Evolutionary conservation across 2,888 invertebrate species (phyloP).

Genomic region (Aelia acuminata): DNA sequence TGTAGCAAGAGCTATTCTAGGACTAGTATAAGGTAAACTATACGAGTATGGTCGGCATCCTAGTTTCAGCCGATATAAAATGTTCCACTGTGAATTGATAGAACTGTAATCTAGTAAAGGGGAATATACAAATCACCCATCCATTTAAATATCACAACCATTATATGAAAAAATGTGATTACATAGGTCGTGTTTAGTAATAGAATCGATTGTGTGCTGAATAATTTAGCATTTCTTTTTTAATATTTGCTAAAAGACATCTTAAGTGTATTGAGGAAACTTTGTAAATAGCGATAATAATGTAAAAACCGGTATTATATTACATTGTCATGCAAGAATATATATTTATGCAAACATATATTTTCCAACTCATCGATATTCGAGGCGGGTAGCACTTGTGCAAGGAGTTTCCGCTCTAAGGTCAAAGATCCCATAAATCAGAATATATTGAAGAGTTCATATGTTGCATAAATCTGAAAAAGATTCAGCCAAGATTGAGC

Average conservation of each 20-base stretch:
- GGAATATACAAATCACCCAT: not conserved
- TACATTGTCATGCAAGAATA: not conserved
- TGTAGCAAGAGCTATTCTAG: not conserved
- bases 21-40: not conserved
- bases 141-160: not conserved
- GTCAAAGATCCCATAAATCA: not conserved
- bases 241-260: not conserved
- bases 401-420: not conserved
- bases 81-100: not conserved
- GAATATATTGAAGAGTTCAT: not conserved
- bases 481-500: no score
- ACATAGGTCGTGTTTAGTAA: not conserved
- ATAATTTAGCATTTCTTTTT: not conserved
- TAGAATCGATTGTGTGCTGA: not conserved
- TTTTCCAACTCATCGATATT: slow-evolving; percentile 18
- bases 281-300: not conserved
- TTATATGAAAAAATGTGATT: not conserved
- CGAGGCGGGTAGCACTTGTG: not conserved
- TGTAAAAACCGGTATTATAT: not conserved
- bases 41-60: not conserved
- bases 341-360: not conserved
- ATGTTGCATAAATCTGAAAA: no score
- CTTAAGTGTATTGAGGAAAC: not conserved
- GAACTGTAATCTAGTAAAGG: not conserved
- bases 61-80: not conserved